Base-by-base conservation (phyloP, 2,888 invertebrate genomes). In the Flabesymbios commensalis region DNA sequence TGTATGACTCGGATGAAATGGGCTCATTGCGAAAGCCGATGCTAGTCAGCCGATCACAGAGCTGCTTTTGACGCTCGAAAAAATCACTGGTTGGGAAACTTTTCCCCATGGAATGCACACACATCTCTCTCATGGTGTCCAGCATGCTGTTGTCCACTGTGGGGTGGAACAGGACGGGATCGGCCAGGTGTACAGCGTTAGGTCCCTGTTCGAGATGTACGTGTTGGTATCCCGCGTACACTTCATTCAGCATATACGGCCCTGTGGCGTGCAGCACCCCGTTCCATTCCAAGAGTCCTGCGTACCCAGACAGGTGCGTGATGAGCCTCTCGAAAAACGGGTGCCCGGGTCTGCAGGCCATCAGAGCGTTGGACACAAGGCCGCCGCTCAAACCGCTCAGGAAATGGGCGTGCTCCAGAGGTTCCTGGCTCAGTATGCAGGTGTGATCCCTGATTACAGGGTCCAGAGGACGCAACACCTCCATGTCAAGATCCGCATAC, bases 401-500 rank as follows among this genome's bases (percentile, higher is more conserved):
- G 51, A 68, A 67, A 57, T 68, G 66, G 2, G 61, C 66, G 41
- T 68, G 68, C 36, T 59, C 68, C 28, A 47, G 39, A 1, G 68
- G 68, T 26, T 68, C 68, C 56, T 68, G 68, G 33, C 63, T 63
- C 14, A 68, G 24, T n/a, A 68, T 43, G 52, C 68, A 68, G 36
- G 29, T 39, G 48, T 63, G 53, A 17, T 53, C 32, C 26, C n/a
- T 5, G 10, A 58, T 32, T 22, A 61, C 36, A 2, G 28, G n/a
- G 22, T 74, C 73, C 10, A 80, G 41, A 14, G 75, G 70, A 52
- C 69, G 67, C 10, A 79, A 64, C 57, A 73, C 72, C 61, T 79
- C 77, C 68, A 79, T 70, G 53, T 79, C 80, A 69, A 79, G 69
- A 60, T 80, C 79, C 1, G 74, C 76, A 65, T 79, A 79, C 1